Evolutionary conservation across 2,113 vertebrate species (phyloP).

Genomic region (Ameiurus melas): DNA sequence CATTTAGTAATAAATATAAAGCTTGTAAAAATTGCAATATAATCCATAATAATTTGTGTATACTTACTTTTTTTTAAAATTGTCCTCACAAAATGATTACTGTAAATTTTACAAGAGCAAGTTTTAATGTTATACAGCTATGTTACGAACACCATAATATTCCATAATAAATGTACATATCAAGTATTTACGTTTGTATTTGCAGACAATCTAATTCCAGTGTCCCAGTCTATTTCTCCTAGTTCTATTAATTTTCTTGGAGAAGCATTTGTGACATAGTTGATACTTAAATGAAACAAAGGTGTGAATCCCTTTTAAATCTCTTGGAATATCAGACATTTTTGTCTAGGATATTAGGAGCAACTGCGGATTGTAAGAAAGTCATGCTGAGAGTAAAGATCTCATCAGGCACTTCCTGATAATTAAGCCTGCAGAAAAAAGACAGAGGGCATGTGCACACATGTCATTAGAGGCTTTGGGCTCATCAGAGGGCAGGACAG

Average conservation of each 20-base stretch:
- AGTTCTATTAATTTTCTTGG: neutral
- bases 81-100: neutral
- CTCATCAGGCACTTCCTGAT: neutral
- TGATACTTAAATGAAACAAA: neutral
- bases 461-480: neutral
- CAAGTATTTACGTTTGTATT: neutral
- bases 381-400: neutral
- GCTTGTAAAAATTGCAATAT: neutral
- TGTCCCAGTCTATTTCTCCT: neutral
- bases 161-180: neutral
- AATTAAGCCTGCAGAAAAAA: neutral
- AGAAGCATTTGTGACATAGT: neutral
- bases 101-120: neutral
- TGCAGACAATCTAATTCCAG: neutral
- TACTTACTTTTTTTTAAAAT: neutral
- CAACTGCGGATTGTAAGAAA: neutral
- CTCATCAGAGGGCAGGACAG: slow-evolving; percentile 7
- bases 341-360: neutral
- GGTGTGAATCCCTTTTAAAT: neutral
- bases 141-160: neutral
- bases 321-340: neutral
- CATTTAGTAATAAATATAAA: neutral
- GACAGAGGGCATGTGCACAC: neutral
- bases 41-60: neutral
- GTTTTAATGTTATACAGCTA: neutral